Base-by-base conservation (phyloP, 1,140 invertebrate genomes). In the Ctenoplectra terminalis region DNA sequence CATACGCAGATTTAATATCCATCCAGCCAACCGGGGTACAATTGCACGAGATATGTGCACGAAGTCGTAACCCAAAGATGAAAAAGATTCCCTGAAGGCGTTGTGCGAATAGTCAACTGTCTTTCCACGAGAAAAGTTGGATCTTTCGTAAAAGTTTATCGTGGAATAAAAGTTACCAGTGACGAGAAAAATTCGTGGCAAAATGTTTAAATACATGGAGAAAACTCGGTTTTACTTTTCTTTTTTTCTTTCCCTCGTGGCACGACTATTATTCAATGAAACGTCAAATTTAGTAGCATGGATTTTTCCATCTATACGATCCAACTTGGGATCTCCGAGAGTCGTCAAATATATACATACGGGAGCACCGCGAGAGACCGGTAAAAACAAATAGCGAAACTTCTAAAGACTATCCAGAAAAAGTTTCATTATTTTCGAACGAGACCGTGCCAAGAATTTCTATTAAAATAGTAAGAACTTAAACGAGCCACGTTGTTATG, bases 381-480 rank as follows among this genome's bases (percentile, higher is more conserved):
- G 60, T 34, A 71, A 86, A 86, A 85, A 86, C 83, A 73, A 85
- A 82, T 77, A 85, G 40, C 26, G 79, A 85, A 86, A 86, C 71
- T 86, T 86, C 17, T 46, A 29, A 56, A 67, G 72, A 58, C 54
- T 73, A 76, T 67, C 58, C 67, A 31, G 29, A 34, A 20, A 72
- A 86, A 86, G 83, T 86, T 86, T 77, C 83, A 85, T 86, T 86
- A 86, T 85, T 85, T 86, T 82, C 78, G 69, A 82, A 63, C 73
- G 67, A 48, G 74, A 75, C 67, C 83, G 84, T 86, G 84, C 66
- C 67, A 46, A 64, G 84, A 85, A 81, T 84, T 82, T 86, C 73
- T 85, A 85, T 81, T 84, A 84, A 85, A 84, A 86, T 83, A 72
- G 73, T 77, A 46, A 74, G 72, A 75, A 81, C 61, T 66, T 67